Evolutionary conservation across 2,888 invertebrate genomes (phyloP), one percentile per base, ranked within the genome.

Genomic region (Sarcophaga variegata): DNA sequence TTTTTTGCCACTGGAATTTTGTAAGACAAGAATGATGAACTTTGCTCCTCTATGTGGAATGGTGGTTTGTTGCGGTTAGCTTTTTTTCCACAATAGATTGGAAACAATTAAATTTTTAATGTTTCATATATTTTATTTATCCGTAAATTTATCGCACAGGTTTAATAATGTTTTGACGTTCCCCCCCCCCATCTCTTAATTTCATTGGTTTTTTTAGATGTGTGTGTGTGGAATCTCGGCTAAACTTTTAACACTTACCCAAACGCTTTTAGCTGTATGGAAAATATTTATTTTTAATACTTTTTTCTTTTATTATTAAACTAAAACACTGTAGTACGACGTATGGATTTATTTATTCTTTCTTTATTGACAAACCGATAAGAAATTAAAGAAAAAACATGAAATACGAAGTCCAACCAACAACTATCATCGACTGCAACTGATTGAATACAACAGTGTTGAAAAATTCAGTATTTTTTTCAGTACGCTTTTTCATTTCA

Each of bases 361-460:
- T 27, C 64, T 6, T 37, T 37, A 37, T 37, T 37, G 59, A 17
- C 25, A 64, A 64, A 79, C n/a, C 22, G 75, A 84, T 84, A 81
- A 69, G 37, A 27, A 20, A 8, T 20, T 45, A 14, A 67, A 54
- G 20, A 71, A 54, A 70, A 76, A 81, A 69, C 76, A 83, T 64
- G n/a, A 83, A 81, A 64, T 47, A 20, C 78, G 14, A 79, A 70
- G 20, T 54, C 22, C 74, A 74, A 27, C 27, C 4, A 27, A 11
- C 27, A 62, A 37, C 37, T 6, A 37, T 12, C 37, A 62, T 25
- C 63, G 37, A 76, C 17, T 11, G 60, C 64, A 74, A 81, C 74
- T 75, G 59, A 45, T 54, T 25, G 54, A 76, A 70, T 54, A 71
- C 60, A 72, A 72, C 22, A 25, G 25, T 3, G 25, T 25, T 25